phyloP scores from a whole-genome alignment of 2,797 vertebrate species.

The Sarcoramphus papa region DNA sequence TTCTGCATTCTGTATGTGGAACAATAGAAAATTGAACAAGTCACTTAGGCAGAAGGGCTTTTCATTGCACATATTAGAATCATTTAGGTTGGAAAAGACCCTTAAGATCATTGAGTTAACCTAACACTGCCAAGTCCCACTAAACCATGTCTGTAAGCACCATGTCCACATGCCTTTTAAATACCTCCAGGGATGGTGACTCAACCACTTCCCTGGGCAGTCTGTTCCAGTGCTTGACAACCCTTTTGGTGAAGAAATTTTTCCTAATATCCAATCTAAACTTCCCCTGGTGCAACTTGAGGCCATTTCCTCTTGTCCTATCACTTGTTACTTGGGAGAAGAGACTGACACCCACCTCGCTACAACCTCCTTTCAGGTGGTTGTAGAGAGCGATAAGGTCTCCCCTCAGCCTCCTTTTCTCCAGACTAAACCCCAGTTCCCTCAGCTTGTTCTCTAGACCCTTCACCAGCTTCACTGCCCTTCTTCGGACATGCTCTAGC shows the following conservation, averaged over 20 bases:
- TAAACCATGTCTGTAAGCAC: background rate
- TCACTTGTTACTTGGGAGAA: too few species aligned
- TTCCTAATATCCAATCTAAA: background rate
- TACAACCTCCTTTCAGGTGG: too few species aligned
- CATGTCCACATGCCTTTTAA: background rate
- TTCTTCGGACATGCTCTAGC: too few species aligned
- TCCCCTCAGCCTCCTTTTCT: too few species aligned
- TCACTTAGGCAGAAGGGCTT: background rate
- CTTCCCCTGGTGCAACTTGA: background rate
- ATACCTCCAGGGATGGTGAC: background rate
- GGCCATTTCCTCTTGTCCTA: background rate
- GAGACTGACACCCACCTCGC: too few species aligned
- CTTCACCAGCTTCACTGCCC: too few species aligned
- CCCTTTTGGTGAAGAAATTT: background rate
- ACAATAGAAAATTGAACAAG: background rate
- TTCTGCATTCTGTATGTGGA: background rate
- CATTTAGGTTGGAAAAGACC: background rate
- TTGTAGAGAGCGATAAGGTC: too few species aligned
- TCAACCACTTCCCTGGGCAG: background rate
- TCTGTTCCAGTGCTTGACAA: background rate
- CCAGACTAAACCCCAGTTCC: too few species aligned
- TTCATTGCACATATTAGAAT: background rate
- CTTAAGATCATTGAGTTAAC: background rate
- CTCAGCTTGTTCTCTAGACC: too few species aligned
- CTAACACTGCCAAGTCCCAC: background rate